Conservation (phyloP, 2,797 vertebrate genomes). For the Brachyrhaphis roseni region DNA sequence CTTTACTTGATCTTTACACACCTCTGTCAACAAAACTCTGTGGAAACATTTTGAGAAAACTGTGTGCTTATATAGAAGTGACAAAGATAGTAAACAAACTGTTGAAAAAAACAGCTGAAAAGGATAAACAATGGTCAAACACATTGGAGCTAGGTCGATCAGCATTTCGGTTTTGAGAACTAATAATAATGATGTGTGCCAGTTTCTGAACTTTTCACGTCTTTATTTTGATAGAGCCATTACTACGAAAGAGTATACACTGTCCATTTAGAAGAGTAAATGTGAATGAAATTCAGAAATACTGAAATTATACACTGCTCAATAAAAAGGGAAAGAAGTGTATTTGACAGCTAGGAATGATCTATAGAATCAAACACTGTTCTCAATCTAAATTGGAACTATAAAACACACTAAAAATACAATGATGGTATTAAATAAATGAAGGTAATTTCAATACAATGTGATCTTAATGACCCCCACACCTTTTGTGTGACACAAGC, state of each 20-base stretch:
- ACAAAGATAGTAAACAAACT: not conserved
- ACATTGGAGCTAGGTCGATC: not conserved
- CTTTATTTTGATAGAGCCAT: not conserved
- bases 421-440: conserved; percentile 52
- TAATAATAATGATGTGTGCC: not conserved
- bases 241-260: conserved; percentile 53
- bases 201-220: not conserved
- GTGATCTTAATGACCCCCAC: conserved; percentile 26
- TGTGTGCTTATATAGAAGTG: too few species aligned
- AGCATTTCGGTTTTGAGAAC: not conserved
- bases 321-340: not conserved
- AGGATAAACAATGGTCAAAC: not conserved
- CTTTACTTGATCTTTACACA: not conserved
- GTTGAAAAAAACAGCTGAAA: not conserved
- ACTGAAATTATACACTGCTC: conserved; percentile 12
- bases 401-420: conserved; percentile 55
- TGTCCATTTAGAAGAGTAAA: conserved; percentile 64
- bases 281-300: conserved; percentile 30
- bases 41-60: conserved; percentile 2
- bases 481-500: conserved; percentile 42
- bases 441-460: conserved; percentile 36
- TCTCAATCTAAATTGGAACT: conserved; percentile 51
- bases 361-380: conserved; percentile 35
- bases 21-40: not conserved
- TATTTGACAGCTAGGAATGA: not conserved